Conservation (phyloP, 2,888 invertebrate species). For the Heliconius ismenius region DNA sequence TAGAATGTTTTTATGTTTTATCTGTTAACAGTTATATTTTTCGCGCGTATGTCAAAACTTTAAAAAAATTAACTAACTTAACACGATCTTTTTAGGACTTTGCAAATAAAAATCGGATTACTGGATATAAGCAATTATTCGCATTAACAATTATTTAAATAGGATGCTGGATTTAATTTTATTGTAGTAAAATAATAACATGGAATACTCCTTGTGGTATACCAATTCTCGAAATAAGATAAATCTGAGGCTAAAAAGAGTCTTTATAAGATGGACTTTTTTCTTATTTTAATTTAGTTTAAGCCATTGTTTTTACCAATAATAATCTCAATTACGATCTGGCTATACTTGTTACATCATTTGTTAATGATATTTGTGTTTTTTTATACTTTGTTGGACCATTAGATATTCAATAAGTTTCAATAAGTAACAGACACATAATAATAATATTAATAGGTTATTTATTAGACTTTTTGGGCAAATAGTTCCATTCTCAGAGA, state of each 20-base stretch:
- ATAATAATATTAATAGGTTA: background rate
- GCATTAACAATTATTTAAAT: background rate
- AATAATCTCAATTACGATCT: slow-evolving; percentile 26
- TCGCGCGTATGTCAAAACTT: background rate
- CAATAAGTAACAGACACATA: background rate
- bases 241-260: slow-evolving; percentile 21
- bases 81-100: no score
- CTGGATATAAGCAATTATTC: no score
- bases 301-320: background rate
- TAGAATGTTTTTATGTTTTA: background rate
- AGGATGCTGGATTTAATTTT: slow-evolving; percentile 8
- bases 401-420: background rate
- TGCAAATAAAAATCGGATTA: no score
- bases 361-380: slow-evolving; percentile 8
- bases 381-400: background rate
- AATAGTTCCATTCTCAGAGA: background rate
- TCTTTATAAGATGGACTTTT: slow-evolving; percentile 1
- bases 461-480: background rate
- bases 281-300: background rate
- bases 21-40: background rate
- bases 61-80: no score
- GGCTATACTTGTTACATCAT: background rate
- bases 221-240: slow-evolving; percentile 22
- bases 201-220: slow-evolving; percentile 31
- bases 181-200: slow-evolving; percentile 15